Evolutionary conservation across 2,113 vertebrate species (phyloP), one percentile per base, ranked within the genome.

Genomic region (Pimephales promelas): DNA sequence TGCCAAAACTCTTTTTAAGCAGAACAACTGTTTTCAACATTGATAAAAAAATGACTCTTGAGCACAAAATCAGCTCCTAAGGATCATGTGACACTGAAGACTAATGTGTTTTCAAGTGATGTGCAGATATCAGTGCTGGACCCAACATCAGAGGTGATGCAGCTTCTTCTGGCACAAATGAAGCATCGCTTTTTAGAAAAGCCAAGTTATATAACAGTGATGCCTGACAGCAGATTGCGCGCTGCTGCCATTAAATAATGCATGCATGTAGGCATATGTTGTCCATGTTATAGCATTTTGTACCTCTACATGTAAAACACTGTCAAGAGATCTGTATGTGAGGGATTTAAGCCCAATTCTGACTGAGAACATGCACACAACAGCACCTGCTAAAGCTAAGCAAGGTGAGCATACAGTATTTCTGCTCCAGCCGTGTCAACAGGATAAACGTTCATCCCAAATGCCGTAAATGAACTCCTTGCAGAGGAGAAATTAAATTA

Each of bases 391-490:
- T 73, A 54, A 76, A 88, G 45, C 22, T 16, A 57, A 28, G 74
- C 52, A 31, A 68, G 79, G 24, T 83, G 54, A 79, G 59, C 66
- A 52, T 82, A 2, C 28, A 28, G 28, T 28, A 87, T 22, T 22
- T 47, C 34, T 52, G 22, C 59, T 82, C 57, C 31, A 72, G 61
- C 28, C 5, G 36, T 62, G 68, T 82, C 79, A 54, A 90, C 91
- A 90, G 81, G 90, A 91, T 82, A 93, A 91, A 93, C 92, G 88
- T 90, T 87, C 92, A 91, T 92, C 92, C 91, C 91, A 92, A 94
- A 94, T 92, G 89, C 70, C 76, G 47, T 92, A 92, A 93, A 94
- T 94, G 91, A 92, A 93, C 90, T 92, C 91, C 92, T 94, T 86
- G 89, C 90, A 49, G 56, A n/a, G 34, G 90, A 90, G 92, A 94